Base-by-base conservation (phyloP, 2,113 vertebrate species). In the Ovis canadensis region DNA sequence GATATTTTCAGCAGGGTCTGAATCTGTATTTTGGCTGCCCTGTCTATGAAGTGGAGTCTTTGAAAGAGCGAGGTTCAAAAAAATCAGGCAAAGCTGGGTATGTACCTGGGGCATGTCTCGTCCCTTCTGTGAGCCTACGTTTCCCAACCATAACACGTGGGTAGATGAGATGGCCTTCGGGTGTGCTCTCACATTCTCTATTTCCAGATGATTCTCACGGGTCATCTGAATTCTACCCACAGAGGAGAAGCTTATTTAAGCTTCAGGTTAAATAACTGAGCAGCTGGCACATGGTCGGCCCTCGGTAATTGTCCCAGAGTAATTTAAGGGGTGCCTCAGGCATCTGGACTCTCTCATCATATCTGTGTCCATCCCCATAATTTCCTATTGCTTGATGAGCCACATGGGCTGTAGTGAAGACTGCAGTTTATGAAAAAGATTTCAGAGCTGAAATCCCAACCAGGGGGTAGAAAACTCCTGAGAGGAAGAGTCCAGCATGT, bases 251-350 rank as follows among this genome's bases (percentile, higher is more conserved):
- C 82, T 92, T 96, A 95, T 86, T 95, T 97, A 97, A 97, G 71
- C 36, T 83, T 82, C 64, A 96, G 91, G 78, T 88, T 92, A 95
- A 92, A 91, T 94, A 95, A 97, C 91, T 97, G 88, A 97, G 83
- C 71, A 96, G 78, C 57, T 91, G 89, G 86, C 62, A 97, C 93
- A 77, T 90, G 83, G 83, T 77, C 64, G n/a, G 87, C 84, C 93
- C 83, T 94, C 87, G 12, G 67, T 96, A 96, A 98, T 96, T 95
- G 94, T 97, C 95, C 97, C 94, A 84, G 86, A 92, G 94, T 98
- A 62, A 98, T 97, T 97, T 93, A 97, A 97, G 64, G 67, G 84
- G 36, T 84, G 87, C 94, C 91, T 93, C 33, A 0, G 91, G 96
- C 86, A 88, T 88, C 57, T 97, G 95, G 91, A 91, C 50, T 97